Evolutionary conservation across 2,797 vertebrate species (phyloP).

Genomic region (Spizella passerina): DNA sequence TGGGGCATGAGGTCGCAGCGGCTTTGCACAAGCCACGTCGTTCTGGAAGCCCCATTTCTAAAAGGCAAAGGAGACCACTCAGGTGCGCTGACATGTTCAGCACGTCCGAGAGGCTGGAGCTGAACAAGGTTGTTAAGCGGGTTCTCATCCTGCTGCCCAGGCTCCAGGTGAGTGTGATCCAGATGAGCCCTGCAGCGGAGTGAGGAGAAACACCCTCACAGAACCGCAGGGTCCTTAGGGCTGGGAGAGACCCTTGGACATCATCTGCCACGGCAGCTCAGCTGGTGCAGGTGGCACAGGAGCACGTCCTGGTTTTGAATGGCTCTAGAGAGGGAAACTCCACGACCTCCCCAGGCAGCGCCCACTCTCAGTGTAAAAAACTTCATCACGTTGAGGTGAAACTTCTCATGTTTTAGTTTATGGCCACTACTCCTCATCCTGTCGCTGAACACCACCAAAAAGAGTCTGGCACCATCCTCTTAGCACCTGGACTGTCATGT

Average conservation of each 20-base stretch:
- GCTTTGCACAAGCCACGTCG: background rate
- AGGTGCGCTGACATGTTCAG: accelerated
- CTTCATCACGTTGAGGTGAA: background rate
- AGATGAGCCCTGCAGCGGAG: background rate
- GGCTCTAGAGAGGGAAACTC: background rate
- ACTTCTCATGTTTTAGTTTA: background rate
- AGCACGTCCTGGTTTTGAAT: background rate
- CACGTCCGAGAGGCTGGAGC: background rate
- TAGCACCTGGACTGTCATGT: accelerated
- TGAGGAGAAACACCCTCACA: background rate
- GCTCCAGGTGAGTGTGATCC: too few species aligned
- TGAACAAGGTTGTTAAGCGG: background rate
- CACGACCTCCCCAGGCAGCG: background rate
- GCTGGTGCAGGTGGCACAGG: background rate
- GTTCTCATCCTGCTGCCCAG: too few species aligned
- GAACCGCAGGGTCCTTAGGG: background rate
- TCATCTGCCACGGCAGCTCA: background rate
- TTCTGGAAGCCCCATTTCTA: background rate
- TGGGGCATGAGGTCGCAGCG: background rate
- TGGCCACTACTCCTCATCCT: background rate
- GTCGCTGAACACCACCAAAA: background rate
- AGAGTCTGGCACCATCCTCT: too few species aligned
- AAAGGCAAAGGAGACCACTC: background rate
- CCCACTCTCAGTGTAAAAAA: background rate
- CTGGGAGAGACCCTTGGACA: background rate